Percentiles rank a stretch among this genome's conserved stretches.
These are phyloP conservation scores for Clusia tigrina DNA, from an alignment of 2,888 invertebrate species.

Conservation along the genomic window DNA sequence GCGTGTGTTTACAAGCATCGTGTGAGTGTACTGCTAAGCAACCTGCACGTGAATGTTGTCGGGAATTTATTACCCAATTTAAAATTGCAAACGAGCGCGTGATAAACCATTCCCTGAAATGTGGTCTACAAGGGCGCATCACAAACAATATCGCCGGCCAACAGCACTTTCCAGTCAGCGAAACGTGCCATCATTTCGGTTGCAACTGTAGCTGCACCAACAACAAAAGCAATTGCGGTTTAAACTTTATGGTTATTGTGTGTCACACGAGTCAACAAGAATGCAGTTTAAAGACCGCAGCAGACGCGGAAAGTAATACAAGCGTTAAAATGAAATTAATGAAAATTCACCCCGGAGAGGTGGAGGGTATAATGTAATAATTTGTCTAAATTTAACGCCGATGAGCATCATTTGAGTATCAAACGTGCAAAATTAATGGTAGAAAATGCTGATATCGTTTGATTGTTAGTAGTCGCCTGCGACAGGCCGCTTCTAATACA, in stretches of 20 bases:
- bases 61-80: slow-evolving; percentile 57
- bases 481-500: too few relatives aligned
- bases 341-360: neutral
- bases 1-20: neutral
- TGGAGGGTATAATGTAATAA: neutral
- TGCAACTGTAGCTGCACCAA: neutral
- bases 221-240: slow-evolving; percentile 13
- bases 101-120: slow-evolving; percentile 43
- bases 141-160: slow-evolving; percentile 1
- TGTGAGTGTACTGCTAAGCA: neutral
- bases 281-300: slow-evolving; percentile 9
- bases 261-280: neutral
- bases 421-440: too few relatives aligned
- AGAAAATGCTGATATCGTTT: too few relatives aligned
- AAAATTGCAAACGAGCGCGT: slow-evolving; percentile 58
- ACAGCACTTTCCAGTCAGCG: slow-evolving; percentile 28
- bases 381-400: too few relatives aligned
- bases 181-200: neutral
- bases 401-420: too few relatives aligned
- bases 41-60: slow-evolving; percentile 19
- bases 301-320: neutral
- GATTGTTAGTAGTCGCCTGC: too few relatives aligned
- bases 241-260: slow-evolving; percentile 25
- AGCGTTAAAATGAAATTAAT: neutral
- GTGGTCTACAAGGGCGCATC: neutral